Evolutionary conservation across 2,888 invertebrate genomes (phyloP), one percentile per base, ranked within the genome.

Genomic region (Scaptomyza parva): DNA sequence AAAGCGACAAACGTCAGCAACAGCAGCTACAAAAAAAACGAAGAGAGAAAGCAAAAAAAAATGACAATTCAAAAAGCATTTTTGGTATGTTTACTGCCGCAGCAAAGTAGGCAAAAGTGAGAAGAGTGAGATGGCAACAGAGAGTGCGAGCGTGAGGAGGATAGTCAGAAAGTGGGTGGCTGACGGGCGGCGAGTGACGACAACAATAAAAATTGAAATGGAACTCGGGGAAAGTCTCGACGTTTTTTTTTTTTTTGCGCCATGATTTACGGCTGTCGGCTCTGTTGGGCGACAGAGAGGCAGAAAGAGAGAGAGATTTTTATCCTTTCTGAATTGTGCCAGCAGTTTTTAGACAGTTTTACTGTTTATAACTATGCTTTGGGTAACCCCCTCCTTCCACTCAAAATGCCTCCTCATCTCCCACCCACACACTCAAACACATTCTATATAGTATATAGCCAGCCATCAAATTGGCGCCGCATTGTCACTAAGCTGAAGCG

Each of bases 21-120:
- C 80, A 80, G 82, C 52, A 63, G 59, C 53, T 48, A 33, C 47
- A 43, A 43, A 53, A 44, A 44, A 54, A 69, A 70, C 59, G 52
- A 22, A 43, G 35, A 33, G 37, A 6, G 20, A 33, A 43, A 35
- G 41, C n/a, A n/a, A 45, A 60, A 69, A 66, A 78, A 74, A 88
- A 78, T 80, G 74, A 83, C 85, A 86, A 88, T 86, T 86, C 88
- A 83, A 87, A 87, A 85, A 87, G 85, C 87, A 85, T 85, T 85
- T 85, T 78, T 24, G 85, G 86, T 73, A 86, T 87, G 85, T 85
- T 85, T 85, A 83, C 83, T 74, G 81, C 67, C 81, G 75, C 76
- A 68, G 82, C 64, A 58, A 78, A 74, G 82, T 74, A 66, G 81
- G 84, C 74, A 80, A 64, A 47, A 61, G 69, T 41, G 53, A n/a